Conservation (phyloP, 2,888 invertebrate species). For the Heteromurus nitidus region DNA sequence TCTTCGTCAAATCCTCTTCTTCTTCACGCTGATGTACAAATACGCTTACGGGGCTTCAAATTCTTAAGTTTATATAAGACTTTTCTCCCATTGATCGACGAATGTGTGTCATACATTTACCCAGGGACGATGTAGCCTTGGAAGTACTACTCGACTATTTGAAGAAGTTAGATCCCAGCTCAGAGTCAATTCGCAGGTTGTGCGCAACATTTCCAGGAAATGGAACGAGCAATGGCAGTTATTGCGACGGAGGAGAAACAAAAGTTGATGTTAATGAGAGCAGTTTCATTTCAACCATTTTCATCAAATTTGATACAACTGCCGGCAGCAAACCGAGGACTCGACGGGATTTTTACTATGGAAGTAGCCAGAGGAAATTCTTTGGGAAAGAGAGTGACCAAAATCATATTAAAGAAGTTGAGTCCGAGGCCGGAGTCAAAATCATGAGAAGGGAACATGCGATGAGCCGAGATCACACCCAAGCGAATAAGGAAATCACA, state of each 20-base stretch:
- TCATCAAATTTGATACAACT: too few species aligned
- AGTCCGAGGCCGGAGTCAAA: too few species aligned
- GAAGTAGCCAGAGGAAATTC: background rate
- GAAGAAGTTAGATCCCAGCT: conserved; percentile 19
- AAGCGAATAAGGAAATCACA: background rate
- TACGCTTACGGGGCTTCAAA: too few species aligned
- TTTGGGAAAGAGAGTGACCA: background rate
- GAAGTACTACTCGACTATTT: conserved; percentile 54
- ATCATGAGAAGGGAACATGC: too few species aligned
- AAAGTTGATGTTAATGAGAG: background rate
- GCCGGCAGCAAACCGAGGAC: conserved; percentile 1
- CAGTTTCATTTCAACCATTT: too few species aligned
- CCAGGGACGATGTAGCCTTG: conserved; percentile 61
- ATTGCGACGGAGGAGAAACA: conserved; percentile 9
- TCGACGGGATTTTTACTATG: conserved; percentile 44
- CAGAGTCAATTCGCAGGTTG: conserved; percentile 36
- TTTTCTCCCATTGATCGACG: background rate
- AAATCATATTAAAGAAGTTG: too few species aligned
- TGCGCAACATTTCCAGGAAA: background rate
- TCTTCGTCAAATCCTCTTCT: too few species aligned
- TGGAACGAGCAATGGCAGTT: background rate
- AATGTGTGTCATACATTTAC: conserved; percentile 13
- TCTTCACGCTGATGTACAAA: too few species aligned
- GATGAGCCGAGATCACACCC: background rate
- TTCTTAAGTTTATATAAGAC: too few species aligned